Evolutionary conservation across 2,113 vertebrate genomes (phyloP).

Genomic region (Pandion haliaetus): DNA sequence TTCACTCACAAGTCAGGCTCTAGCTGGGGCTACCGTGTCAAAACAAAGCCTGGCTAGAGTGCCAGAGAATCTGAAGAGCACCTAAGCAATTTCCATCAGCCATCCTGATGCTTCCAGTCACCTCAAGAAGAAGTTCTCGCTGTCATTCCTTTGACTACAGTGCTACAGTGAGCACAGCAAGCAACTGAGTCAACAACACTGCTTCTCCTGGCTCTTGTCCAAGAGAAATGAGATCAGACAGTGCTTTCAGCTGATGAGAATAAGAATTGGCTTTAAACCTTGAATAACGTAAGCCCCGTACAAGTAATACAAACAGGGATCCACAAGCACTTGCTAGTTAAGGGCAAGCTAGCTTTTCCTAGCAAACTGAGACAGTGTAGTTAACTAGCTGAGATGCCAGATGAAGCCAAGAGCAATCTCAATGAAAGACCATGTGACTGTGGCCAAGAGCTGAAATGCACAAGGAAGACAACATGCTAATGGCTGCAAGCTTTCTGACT

Average conservation of each 20-base stretch:
- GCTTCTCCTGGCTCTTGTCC: not conserved
- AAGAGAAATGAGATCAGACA: not conserved
- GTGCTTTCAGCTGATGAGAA: not conserved
- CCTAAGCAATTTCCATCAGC: not conserved
- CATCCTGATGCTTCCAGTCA: not conserved
- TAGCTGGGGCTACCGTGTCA: not conserved
- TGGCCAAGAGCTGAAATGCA: not conserved
- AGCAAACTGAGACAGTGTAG: not conserved
- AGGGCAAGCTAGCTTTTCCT: not conserved
- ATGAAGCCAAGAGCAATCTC: not conserved
- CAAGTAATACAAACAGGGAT: not conserved
- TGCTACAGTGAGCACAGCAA: not conserved
- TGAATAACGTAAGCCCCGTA: not conserved
- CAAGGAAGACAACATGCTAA: not conserved
- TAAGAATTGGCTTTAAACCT: not conserved
- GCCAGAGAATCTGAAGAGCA: not conserved
- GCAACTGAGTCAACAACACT: not conserved
- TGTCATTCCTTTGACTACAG: not conserved
- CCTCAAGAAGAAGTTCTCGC: not conserved
- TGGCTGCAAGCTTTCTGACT: not conserved
- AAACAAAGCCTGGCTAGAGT: not conserved
- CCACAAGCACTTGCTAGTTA: not conserved
- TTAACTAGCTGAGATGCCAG: not conserved
- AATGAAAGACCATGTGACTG: not conserved
- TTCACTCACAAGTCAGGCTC: not conserved